Percentiles rank a stretch among this genome's conserved stretches.
These are phyloP conservation scores for Halcyon smyrnensis DNA, from an alignment of 2,797 vertebrate species.

Conservation along the genomic window DNA sequence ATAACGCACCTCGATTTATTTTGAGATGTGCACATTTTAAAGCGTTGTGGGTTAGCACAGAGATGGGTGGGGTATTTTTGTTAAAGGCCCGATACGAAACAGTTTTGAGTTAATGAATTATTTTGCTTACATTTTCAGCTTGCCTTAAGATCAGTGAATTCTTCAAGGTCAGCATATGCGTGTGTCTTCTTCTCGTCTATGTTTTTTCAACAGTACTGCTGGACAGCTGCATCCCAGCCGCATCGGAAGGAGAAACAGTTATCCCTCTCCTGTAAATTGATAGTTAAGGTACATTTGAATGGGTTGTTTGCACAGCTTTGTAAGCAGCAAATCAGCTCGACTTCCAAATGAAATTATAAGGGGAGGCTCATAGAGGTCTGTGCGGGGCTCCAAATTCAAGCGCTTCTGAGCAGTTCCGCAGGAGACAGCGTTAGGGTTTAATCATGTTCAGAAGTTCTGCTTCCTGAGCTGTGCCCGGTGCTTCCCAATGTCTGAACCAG, in stretches of 20 bases:
- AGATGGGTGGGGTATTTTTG: neutral
- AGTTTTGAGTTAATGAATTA: neutral
- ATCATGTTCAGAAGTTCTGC: neutral
- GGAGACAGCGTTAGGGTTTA: neutral
- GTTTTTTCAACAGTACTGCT: slow-evolving; percentile 90
- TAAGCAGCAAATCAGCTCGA: neutral
- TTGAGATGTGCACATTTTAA: neutral
- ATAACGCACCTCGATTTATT: neutral
- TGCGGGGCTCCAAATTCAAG: neutral
- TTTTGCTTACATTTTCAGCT: slow-evolving; percentile 77
- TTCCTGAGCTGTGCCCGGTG: neutral
- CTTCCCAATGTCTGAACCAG: neutral
- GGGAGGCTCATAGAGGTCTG: neutral
- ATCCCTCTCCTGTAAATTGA: slow-evolving; percentile 84
- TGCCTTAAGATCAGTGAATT: slow-evolving; percentile 89
- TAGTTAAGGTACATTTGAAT: slow-evolving; percentile 85
- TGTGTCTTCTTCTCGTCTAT: slow-evolving; percentile 88
- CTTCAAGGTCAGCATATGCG: slow-evolving; percentile 89
- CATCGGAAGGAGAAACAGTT: slow-evolving; percentile 33
- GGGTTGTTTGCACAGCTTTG: neutral
- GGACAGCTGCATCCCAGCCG: slow-evolving; percentile 49
- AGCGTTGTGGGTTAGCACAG: neutral
- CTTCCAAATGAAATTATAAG: neutral
- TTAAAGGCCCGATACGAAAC: neutral
- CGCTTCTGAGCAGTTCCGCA: neutral